Evolutionary conservation across 2,888 invertebrate genomes (phyloP).

Genomic region (Ectemnius lituratus): DNA sequence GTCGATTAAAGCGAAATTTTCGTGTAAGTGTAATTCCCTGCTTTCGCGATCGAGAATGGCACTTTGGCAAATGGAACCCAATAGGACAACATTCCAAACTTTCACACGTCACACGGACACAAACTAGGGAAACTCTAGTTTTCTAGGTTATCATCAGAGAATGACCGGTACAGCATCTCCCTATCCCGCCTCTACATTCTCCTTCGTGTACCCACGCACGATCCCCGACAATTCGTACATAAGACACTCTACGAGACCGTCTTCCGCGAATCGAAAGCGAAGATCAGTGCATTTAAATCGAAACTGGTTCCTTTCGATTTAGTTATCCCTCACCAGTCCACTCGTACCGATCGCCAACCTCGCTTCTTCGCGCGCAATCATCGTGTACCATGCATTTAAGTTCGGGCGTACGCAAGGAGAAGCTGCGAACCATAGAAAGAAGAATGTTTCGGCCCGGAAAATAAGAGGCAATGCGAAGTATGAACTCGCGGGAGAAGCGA

Average conservation of each 20-base stretch:
- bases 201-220: not conserved
- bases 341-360: conserved; percentile 5
- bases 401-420: conserved; percentile 12
- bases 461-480: conserved; percentile 35
- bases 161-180: not conserved
- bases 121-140: conserved; percentile 7
- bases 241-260: conserved; percentile 8
- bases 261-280: conserved; percentile 8
- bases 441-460: conserved; percentile 6
- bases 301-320: conserved; percentile 22
- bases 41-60: conserved; percentile 38
- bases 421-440: not conserved
- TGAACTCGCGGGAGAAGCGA: conserved; percentile 32
- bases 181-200: not conserved
- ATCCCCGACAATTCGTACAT: not conserved
- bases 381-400: conserved; percentile 53
- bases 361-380: conserved; percentile 21
- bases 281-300: conserved; percentile 51
- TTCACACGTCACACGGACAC: conserved; percentile 62
- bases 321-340: not conserved
- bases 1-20: conserved; percentile 23
- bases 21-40: conserved; percentile 20
- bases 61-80: conserved; percentile 34
- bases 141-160: too few relatives aligned
- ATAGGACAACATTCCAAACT: conserved; percentile 71